Evolutionary conservation across 2,888 invertebrate species (phyloP).

Genomic region (Mythimna vitellina): DNA sequence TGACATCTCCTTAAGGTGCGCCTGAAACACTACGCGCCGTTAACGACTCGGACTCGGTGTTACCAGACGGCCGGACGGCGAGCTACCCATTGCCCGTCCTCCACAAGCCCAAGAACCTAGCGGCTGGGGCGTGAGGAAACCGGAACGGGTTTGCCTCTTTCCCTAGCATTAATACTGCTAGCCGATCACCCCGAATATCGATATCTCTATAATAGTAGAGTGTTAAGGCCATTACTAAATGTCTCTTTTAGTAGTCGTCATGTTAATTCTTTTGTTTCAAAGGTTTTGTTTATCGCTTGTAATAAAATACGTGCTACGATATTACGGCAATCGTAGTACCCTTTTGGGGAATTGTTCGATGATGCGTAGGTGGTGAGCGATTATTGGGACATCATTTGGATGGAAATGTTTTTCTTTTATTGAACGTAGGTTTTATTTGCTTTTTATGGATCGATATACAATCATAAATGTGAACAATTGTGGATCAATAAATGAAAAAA

Average conservation of each 20-base stretch:
- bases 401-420: background rate
- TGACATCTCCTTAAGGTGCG: no score
- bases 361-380: background rate
- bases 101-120: no score
- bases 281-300: constrained; percentile 2
- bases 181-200: no score
- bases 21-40: no score
- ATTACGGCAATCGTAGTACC: background rate
- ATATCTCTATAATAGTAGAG: constrained; percentile 26
- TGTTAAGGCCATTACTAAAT: constrained; percentile 15
- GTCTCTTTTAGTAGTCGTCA: constrained; percentile 17
- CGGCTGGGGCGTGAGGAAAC: no score
- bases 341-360: constrained; percentile 1
- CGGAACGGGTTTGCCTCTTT: no score
- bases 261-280: constrained; percentile 54
- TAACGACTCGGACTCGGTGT: no score
- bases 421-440: background rate
- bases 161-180: no score
- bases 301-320: constrained; percentile 16
- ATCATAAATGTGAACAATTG: no score
- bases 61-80: no score
- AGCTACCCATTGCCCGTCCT: no score
- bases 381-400: background rate
- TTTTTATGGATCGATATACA: background rate
- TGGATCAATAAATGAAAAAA: no score